Evolutionary conservation across 2,888 invertebrate genomes (phyloP).

Genomic region (Seira musarum): DNA sequence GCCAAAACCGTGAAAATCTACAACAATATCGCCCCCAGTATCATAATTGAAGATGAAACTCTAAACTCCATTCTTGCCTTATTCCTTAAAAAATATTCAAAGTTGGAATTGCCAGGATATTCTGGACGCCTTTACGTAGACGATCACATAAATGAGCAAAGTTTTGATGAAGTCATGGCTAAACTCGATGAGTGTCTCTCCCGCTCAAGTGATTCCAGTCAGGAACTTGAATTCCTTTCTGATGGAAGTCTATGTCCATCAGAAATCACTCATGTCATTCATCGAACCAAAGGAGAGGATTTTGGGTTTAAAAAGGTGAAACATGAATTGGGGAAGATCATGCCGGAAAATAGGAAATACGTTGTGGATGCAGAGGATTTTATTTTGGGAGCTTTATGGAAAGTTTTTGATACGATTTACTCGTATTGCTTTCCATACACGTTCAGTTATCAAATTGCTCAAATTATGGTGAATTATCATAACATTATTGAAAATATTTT

Average conservation of each 20-base stretch:
- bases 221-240: constrained; percentile 30
- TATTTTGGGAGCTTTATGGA: constrained; percentile 40
- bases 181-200: constrained; percentile 32
- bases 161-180: constrained; percentile 30
- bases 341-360: constrained; percentile 37
- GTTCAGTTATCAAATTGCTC: constrained; percentile 27
- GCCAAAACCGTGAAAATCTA: constrained; percentile 31
- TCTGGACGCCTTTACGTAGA: constrained; percentile 20
- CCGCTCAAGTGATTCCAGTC: constrained; percentile 25
- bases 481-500: constrained; percentile 36
- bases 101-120: constrained; percentile 25
- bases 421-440: constrained; percentile 34
- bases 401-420: constrained; percentile 41
- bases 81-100: constrained; percentile 33
- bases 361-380: constrained; percentile 37
- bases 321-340: constrained; percentile 1
- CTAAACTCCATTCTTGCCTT: constrained; percentile 16
- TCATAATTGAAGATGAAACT: constrained; percentile 34
- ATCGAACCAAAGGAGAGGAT: constrained; percentile 16
- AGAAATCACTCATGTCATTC: constrained; percentile 27
- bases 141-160: constrained; percentile 1
- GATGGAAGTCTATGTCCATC: constrained; percentile 10
- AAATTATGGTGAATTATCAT: constrained; percentile 30
- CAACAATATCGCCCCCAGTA: constrained; percentile 25
- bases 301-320: background rate